Conservation (phyloP, 2,113 vertebrate genomes). For the Hippocampus barbouri region DNA sequence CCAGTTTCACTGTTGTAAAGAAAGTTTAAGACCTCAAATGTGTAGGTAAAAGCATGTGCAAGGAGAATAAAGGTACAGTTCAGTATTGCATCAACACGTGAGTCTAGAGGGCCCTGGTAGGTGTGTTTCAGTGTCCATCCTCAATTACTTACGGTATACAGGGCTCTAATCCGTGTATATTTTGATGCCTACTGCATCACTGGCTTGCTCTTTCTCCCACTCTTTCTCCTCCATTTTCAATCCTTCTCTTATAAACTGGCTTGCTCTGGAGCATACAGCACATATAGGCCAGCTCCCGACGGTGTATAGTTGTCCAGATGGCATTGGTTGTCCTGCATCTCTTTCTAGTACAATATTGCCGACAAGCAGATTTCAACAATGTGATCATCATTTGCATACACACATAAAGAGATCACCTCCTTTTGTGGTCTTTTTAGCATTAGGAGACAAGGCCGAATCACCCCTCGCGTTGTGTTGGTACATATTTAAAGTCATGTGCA, state of each 20-base stretch:
- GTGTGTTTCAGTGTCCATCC: constrained; percentile 1
- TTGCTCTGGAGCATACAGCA: constrained; percentile 8
- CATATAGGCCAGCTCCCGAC: constrained; percentile 51
- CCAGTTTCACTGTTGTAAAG: too few relatives aligned
- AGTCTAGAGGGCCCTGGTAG: constrained; percentile 1
- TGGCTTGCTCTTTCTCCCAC: constrained; percentile 6
- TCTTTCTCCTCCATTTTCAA: background rate
- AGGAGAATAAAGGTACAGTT: background rate
- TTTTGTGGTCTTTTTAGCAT: too few relatives aligned
- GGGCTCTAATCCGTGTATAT: background rate
- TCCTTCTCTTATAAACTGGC: constrained; percentile 3
- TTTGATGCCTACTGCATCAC: constrained; percentile 4
- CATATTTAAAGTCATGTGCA: too few relatives aligned
- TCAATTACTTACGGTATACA: background rate
- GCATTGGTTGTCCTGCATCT: constrained; percentile 16
- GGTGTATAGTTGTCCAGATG: constrained; percentile 46
- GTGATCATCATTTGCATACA: background rate
- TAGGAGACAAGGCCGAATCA: too few relatives aligned
- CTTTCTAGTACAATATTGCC: background rate
- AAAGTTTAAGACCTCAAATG: too few relatives aligned
- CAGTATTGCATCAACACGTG: constrained; percentile 16
- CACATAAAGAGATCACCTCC: background rate
- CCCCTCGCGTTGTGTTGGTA: too few relatives aligned
- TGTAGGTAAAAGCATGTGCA: background rate
- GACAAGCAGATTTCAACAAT: background rate